A percentile compares a stretch with the other conserved stretches of the same genome.
Conservation (phyloP, 2,888 invertebrate genomes). For the Drosophila gaucha region DNA sequence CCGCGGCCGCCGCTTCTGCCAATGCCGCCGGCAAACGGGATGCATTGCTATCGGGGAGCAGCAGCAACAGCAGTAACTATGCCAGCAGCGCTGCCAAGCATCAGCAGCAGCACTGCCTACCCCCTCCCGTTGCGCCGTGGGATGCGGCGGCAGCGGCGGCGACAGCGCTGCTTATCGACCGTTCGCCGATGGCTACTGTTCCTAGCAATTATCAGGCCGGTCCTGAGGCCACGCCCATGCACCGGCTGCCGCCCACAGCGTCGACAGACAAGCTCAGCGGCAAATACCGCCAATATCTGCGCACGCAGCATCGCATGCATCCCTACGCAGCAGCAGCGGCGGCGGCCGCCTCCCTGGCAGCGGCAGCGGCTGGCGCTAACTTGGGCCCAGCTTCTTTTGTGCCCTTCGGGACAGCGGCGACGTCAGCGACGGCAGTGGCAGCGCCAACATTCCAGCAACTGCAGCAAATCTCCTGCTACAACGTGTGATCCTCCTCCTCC, state of each 20-base stretch:
- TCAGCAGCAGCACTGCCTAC: constrained; percentile 66
- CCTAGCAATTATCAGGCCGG: constrained; percentile 85
- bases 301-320: constrained; percentile 86
- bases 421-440: constrained; percentile 71
- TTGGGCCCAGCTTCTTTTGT: constrained; percentile 85
- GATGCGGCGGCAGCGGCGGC: constrained; percentile 73
- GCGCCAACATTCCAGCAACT: constrained; percentile 85
- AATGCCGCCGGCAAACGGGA: constrained; percentile 82
- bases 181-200: constrained; percentile 85
- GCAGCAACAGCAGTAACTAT: constrained; percentile 33
- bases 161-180: constrained; percentile 80
- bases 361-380: constrained; percentile 79
- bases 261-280: constrained; percentile 83
- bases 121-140: constrained; percentile 67
- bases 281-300: constrained; percentile 87
- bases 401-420: constrained; percentile 74
- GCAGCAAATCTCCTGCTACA: constrained; percentile 87
- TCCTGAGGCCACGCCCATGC: constrained; percentile 83
- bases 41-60: constrained; percentile 85
- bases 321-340: constrained; percentile 85
- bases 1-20: constrained; percentile 27
- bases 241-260: constrained; percentile 58
- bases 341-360: constrained; percentile 81
- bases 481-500: constrained; percentile 85
- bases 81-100: constrained; percentile 55